Conservation (phyloP, 1,140 invertebrate species). For the Nylanderia fulva region DNA sequence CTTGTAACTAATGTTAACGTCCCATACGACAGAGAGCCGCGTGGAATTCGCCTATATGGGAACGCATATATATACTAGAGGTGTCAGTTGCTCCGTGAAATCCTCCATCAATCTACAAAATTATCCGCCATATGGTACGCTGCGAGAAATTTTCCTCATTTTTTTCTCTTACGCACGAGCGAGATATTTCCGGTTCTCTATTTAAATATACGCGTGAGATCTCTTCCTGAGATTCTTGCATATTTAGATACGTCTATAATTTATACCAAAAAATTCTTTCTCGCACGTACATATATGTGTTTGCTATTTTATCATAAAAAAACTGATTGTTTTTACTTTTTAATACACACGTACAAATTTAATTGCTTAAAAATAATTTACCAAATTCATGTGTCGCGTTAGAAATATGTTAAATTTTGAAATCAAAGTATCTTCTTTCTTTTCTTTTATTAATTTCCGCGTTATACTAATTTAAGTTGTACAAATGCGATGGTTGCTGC, state of each 20-base stretch:
- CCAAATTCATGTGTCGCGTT: not conserved
- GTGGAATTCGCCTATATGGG: slow-evolving; percentile 37
- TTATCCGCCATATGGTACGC: slow-evolving; percentile 80
- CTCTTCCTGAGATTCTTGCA: not conserved
- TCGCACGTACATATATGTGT: no score
- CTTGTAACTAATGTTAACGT: slow-evolving; percentile 62
- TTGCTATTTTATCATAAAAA: not conserved
- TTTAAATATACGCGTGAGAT: not conserved
- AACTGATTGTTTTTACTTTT: not conserved
- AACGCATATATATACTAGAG: slow-evolving; percentile 74
- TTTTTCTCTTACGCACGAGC: not conserved
- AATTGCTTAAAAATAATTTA: not conserved
- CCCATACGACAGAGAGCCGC: slow-evolving; percentile 36
- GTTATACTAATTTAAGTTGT: not conserved
- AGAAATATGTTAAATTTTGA: not conserved
- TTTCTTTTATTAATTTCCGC: not conserved
- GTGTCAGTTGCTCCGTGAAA: slow-evolving; percentile 84
- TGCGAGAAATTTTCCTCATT: slow-evolving; percentile 60
- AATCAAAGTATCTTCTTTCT: not conserved
- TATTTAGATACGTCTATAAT: not conserved
- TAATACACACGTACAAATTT: no score
- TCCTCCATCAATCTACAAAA: slow-evolving; percentile 80
- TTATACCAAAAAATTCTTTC: not conserved
- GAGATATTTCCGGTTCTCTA: slow-evolving; percentile 43
- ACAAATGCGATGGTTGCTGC: not conserved